phyloP scores from a whole-genome alignment of 2,888 invertebrate genomes.

The Heteropelma amictum region DNA sequence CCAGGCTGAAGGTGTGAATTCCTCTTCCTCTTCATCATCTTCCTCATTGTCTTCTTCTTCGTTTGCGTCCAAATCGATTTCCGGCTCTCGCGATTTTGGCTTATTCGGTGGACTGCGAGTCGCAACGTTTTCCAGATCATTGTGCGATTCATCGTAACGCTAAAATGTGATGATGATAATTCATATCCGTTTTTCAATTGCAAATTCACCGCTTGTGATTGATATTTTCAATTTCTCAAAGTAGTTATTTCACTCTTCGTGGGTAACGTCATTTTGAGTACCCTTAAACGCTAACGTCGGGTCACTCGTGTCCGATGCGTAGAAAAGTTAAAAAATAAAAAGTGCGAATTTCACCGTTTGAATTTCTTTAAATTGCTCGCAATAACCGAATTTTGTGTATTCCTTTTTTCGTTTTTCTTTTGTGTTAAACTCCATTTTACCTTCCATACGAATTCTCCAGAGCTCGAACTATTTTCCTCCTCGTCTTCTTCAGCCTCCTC shows the following conservation, averaged over 20 bases:
- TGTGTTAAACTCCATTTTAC: conserved; percentile 75
- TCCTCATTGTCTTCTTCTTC: conserved; percentile 78
- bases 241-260: too few species aligned
- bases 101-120: conserved; percentile 47
- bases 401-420: not conserved
- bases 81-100: conserved; percentile 47
- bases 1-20: conserved; percentile 90
- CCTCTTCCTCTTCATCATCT: conserved; percentile 83
- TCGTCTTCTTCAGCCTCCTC: conserved; percentile 78
- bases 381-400: not conserved
- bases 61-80: conserved; percentile 59
- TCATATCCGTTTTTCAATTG: not conserved
- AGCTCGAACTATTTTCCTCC: conserved; percentile 84
- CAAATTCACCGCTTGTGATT: too few species aligned
- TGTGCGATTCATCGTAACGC: conserved; percentile 68
- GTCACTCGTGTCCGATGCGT: too few species aligned
- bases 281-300: too few species aligned
- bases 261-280: too few species aligned
- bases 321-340: too few species aligned
- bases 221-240: too few species aligned
- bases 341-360: too few species aligned
- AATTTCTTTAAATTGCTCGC: too few species aligned
- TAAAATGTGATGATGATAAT: conserved; percentile 33
- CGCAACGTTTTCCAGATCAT: conserved; percentile 57
- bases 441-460: conserved; percentile 90